Conservation (phyloP, 2,888 invertebrate species). For the Epistrophe eligans region DNA sequence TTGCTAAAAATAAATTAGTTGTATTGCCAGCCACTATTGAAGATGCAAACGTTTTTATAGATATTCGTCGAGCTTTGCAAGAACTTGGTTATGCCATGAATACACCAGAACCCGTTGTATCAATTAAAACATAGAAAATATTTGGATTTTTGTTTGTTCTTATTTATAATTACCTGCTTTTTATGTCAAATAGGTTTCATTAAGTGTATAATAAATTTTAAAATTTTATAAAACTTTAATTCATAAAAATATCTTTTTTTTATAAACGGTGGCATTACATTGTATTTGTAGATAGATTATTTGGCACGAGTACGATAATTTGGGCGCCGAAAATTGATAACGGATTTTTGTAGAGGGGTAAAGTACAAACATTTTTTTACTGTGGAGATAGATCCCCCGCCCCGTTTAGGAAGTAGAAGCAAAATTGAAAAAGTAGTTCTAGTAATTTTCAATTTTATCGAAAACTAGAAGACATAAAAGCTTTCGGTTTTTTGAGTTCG, state of each 20-base stretch:
- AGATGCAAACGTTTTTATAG: constrained; percentile 91
- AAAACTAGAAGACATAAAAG: no score
- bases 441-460: no score
- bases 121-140: constrained; percentile 62
- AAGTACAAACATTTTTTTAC: no score
- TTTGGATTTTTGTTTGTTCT: constrained; percentile 29
- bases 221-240: not conserved
- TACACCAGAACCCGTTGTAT: constrained; percentile 87
- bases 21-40: constrained; percentile 94
- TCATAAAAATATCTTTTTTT: not conserved
- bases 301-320: no score
- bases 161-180: not conserved
- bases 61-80: constrained; percentile 90
- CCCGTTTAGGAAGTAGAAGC: no score
- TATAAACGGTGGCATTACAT: no score
- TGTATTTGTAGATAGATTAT: no score
- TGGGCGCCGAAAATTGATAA: no score
- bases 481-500: no score
- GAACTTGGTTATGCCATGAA: constrained; percentile 90
- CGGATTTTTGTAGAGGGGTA: no score
- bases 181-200: not conserved
- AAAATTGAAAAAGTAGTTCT: no score
- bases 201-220: not conserved
- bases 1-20: constrained; percentile 92
- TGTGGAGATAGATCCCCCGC: no score